A percentile compares a stretch with the other conserved stretches of the same genome.
phyloP scores from a whole-genome alignment of 2,797 vertebrate genomes.

The Sebastes oblongus region DNA sequence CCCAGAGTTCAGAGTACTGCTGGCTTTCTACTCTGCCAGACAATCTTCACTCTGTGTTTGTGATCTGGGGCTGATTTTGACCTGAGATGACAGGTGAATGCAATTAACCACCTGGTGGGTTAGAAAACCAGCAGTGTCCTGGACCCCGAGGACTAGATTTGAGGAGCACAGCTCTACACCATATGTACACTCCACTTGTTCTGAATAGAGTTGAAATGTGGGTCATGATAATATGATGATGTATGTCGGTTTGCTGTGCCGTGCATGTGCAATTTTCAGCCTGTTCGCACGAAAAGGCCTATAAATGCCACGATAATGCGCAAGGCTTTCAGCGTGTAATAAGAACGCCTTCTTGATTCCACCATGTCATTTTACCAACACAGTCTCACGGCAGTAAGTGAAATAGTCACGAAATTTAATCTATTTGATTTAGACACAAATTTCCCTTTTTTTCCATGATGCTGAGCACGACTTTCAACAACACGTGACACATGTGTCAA shows the following conservation, averaged over 20 bases:
- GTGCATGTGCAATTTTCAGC: neutral
- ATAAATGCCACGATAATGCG: too few species aligned
- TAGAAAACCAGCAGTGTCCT: constrained; percentile 13
- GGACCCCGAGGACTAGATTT: neutral
- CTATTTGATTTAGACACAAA: too few species aligned
- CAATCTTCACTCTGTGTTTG: constrained; percentile 6
- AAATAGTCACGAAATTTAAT: too few species aligned
- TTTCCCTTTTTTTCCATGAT: too few species aligned
- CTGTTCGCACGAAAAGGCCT: neutral
- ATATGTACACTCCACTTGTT: constrained; percentile 1
- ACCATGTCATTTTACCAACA: too few species aligned
- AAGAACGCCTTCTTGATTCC: too few species aligned
- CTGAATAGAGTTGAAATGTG: constrained; percentile 4
- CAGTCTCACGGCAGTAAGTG: too few species aligned
- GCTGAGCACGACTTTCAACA: too few species aligned
- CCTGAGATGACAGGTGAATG: constrained; percentile 28
- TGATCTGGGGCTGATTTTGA: constrained; percentile 25
- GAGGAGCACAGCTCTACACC: neutral
- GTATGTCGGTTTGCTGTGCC: neutral
- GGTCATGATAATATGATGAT: neutral
- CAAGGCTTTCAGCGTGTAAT: too few species aligned
- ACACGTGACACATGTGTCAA: too few species aligned
- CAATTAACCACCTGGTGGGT: constrained; percentile 44
- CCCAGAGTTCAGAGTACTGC: neutral
- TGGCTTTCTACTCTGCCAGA: neutral